A percentile compares a stretch with the other conserved stretches of the same genome.
These are phyloP conservation scores for Conopomorpha cramerella DNA, from an alignment of 1,140 invertebrate genomes.

Conservation along the genomic window DNA sequence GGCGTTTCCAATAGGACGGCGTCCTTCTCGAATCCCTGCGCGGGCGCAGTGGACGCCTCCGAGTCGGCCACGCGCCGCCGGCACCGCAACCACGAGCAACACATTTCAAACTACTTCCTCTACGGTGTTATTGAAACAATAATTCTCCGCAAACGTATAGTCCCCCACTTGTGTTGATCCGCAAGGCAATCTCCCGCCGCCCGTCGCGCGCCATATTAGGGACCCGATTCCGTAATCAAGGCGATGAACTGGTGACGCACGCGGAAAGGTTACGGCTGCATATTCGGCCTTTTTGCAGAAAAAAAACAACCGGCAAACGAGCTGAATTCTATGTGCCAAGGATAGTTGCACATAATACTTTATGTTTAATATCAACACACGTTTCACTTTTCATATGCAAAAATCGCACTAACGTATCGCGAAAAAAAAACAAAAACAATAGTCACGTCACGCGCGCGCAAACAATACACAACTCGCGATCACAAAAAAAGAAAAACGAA, in stretches of 20 bases:
- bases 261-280: too few species aligned
- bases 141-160: constrained; percentile 26
- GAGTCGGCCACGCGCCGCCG: constrained; percentile 38
- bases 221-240: constrained; percentile 48
- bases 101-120: constrained; percentile 21
- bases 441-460: too few species aligned
- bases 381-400: too few species aligned
- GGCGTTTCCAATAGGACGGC: constrained; percentile 15
- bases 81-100: constrained; percentile 46
- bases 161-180: constrained; percentile 36
- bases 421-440: too few species aligned
- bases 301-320: too few species aligned
- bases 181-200: constrained; percentile 45
- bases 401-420: too few species aligned
- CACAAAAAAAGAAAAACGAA: too few species aligned
- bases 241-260: constrained; percentile 55
- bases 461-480: too few species aligned
- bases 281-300: too few species aligned
- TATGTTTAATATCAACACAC: too few species aligned
- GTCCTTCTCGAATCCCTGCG: constrained; percentile 27
- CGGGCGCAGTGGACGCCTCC: constrained; percentile 15
- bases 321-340: too few species aligned
- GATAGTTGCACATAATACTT: too few species aligned
- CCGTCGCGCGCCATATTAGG: constrained; percentile 42
- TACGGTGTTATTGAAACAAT: constrained; percentile 11